Base-by-base conservation (phyloP, 2,888 invertebrate species). In the Hymenopus coronatus region DNA sequence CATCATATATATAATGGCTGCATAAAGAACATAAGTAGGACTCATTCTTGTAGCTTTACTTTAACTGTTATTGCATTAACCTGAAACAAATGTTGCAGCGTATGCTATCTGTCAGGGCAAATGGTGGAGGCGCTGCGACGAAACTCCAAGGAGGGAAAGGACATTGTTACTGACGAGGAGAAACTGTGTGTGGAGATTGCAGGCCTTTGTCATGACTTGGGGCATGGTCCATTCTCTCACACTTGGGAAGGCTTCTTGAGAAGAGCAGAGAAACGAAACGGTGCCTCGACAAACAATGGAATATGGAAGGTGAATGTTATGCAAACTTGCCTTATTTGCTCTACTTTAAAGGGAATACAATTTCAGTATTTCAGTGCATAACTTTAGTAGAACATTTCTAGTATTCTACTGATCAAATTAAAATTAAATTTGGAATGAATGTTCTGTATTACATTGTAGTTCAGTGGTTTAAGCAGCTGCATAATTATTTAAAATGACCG, bases 141-240 rank as follows among this genome's bases (percentile, higher is more conserved):
- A 3, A 94, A 93, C 90, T 92, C 92, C 0, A 90, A 89, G 2
- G 83, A 83, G 89, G 91, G 93, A 27, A 85, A 93, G 0, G 54
- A 70, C 20, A 92, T 93, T 82, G 94, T 95, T 85, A 93, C 93
- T 2, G 92, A 93, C 4, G 91, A 91, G 82, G 95, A 95, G 90
- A 92, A 94, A 33, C 91, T 95, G n/a, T 94, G 95, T 92, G 94
- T 95, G 20, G 92, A 94, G 92, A 93, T 96, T 81, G 96, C 96
- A 83, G 96, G 95, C 0, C 93, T 96, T 0, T 94, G 96, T 89
- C 96, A 96, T 92, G 96, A 96, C 91, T 91, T 96, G 25, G 96
- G 96, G 0, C 96, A 96, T 92, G 96, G 96, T 0, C 96, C 96
- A 6, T 95, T 95, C 92, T 96, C 96, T 1, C 96, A 96, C 92